Conservation (phyloP, 2,797 vertebrate genomes). For the Lagodon rhomboides region DNA sequence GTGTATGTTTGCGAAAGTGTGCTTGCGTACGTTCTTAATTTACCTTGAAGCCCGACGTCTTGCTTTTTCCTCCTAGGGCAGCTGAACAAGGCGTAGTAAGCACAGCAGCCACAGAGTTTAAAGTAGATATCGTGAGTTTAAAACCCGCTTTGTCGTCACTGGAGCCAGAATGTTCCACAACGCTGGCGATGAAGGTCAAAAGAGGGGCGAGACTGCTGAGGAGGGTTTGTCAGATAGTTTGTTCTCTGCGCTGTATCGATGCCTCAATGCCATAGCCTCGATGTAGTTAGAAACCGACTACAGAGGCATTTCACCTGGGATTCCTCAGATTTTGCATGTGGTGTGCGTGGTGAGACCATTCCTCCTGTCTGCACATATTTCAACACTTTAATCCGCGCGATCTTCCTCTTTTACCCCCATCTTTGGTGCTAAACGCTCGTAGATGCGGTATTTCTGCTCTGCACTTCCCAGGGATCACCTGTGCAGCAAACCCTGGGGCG, state of each 20-base stretch:
- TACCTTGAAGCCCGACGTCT: slow-evolving; percentile 2
- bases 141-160: slow-evolving; percentile 10
- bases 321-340: slow-evolving; percentile 14
- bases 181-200: slow-evolving; percentile 37
- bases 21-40: slow-evolving; percentile 25
- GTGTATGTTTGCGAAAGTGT: slow-evolving; percentile 14
- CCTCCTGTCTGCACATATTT: slow-evolving; percentile 19
- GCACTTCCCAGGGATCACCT: slow-evolving; percentile 33
- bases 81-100: slow-evolving; percentile 31
- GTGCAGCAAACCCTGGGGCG: not conserved
- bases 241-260: slow-evolving; percentile 1
- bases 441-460: slow-evolving; percentile 33
- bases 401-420: not conserved
- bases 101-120: slow-evolving; percentile 5
- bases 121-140: slow-evolving; percentile 6
- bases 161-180: slow-evolving; percentile 20
- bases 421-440: slow-evolving; percentile 51
- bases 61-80: slow-evolving; percentile 35
- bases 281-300: slow-evolving; percentile 8
- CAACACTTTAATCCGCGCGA: not conserved
- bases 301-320: slow-evolving; percentile 19
- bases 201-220: not conserved
- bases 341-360: not conserved
- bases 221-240: slow-evolving; percentile 2
- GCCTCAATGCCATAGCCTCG: slow-evolving; percentile 15